Conservation (phyloP, 2,797 vertebrate species). For the Myotis pilosus region DNA sequence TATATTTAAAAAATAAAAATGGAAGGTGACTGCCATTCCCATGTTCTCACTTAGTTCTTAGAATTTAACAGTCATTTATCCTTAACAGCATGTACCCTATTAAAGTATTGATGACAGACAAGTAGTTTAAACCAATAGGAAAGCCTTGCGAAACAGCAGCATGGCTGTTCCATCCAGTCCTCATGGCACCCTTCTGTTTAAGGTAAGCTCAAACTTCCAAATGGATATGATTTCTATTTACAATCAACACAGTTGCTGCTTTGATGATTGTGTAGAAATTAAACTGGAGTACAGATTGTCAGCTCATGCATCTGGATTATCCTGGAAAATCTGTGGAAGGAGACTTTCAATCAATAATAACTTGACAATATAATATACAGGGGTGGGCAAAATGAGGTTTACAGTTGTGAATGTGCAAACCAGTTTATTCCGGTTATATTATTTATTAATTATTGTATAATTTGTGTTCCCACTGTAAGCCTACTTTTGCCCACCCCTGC, state of each 20-base stretch:
- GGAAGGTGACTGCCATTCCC: not conserved
- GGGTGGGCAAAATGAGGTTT: not conserved
- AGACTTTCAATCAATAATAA: conserved; percentile 1
- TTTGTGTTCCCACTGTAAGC: not conserved
- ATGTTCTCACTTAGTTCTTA: not conserved
- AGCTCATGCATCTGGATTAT: not conserved
- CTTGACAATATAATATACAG: not conserved
- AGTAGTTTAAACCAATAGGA: not conserved
- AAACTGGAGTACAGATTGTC: not conserved
- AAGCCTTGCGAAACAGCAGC: rapidly evolving
- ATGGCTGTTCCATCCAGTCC: not conserved
- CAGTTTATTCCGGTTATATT: not conserved
- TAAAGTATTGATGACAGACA: not conserved
- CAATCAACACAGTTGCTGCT: not conserved
- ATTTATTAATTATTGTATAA: not conserved
- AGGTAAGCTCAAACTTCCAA: not conserved
- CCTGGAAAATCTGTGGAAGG: not conserved
- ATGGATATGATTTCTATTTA: not conserved
- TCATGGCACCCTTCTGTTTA: not conserved
- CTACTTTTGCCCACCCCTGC: not conserved
- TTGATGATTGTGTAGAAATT: not conserved
- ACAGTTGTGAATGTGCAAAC: not conserved
- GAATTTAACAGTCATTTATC: not conserved
- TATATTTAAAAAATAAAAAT: not conserved
- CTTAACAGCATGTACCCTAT: not conserved